Conservation (phyloP, 92 coral and sea anemone species). For the Epizoanthus rinbou region DNA sequence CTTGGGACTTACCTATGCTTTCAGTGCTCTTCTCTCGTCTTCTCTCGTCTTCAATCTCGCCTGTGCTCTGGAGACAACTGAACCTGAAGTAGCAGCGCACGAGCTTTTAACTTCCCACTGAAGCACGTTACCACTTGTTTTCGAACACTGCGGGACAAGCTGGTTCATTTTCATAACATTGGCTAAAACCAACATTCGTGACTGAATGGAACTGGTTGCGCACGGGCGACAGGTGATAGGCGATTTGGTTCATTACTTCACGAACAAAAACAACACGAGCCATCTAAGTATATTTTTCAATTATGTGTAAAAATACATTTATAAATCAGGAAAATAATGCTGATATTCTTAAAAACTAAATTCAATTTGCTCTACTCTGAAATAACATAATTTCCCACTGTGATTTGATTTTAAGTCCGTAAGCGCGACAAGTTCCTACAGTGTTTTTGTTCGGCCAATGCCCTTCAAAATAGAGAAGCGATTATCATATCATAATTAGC, state of each 20-base stretch:
- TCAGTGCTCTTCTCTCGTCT: no score
- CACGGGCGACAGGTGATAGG: background rate
- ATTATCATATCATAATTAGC: conserved; percentile 7
- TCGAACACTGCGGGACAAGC: conserved; percentile 11
- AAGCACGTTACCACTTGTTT: background rate
- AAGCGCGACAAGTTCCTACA: background rate
- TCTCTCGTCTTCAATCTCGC: background rate
- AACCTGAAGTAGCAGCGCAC: background rate
- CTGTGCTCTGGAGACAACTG: background rate
- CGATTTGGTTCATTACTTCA: background rate
- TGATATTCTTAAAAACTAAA: conserved; percentile 13
- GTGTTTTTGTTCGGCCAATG: background rate
- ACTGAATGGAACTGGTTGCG: conserved; percentile 30
- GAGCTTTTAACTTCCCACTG: background rate
- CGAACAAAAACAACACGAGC: background rate
- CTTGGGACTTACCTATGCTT: background rate
- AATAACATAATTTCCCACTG: background rate
- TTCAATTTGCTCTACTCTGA: background rate
- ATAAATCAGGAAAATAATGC: background rate
- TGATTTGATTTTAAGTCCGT: background rate
- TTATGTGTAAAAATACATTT: background rate
- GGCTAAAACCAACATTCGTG: background rate
- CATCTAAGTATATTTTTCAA: background rate
- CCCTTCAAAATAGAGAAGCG: background rate
- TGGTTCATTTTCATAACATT: conserved; percentile 2